Conservation (phyloP, 2,888 invertebrate genomes). For the Brenthis daphne region DNA sequence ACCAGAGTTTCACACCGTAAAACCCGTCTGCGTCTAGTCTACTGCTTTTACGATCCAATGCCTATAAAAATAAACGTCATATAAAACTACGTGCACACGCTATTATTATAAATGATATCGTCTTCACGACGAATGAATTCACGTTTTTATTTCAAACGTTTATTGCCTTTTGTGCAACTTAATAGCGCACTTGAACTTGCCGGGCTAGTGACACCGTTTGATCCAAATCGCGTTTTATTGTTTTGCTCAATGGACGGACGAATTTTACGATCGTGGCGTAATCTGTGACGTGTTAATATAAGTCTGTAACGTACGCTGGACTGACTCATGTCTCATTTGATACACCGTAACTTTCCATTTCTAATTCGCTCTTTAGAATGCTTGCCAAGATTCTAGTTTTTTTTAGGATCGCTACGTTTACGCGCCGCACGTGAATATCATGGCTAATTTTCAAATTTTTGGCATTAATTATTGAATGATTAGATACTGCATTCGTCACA, state of each 20-base stretch:
- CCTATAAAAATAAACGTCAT: conserved; percentile 76
- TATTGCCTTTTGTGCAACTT: conserved; percentile 78
- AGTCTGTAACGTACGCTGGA: conserved; percentile 59
- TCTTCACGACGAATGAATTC: conserved; percentile 59
- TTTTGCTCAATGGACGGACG: conserved; percentile 75
- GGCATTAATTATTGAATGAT: no score
- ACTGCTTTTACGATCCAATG: conserved; percentile 73
- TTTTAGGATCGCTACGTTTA: conserved; percentile 2
- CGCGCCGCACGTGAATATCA: neutral
- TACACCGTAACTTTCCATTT: conserved; percentile 66
- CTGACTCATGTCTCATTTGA: conserved; percentile 63
- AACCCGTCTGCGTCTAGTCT: conserved; percentile 78
- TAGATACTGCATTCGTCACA: no score
- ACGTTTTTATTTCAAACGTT: conserved; percentile 76
- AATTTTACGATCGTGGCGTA: conserved; percentile 76
- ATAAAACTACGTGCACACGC: conserved; percentile 55
- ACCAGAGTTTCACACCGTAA: conserved; percentile 59
- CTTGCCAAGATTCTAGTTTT: conserved; percentile 29
- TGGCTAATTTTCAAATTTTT: neutral
- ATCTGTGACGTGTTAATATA: conserved; percentile 71
- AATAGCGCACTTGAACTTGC: conserved; percentile 80
- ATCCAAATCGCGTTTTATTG: conserved; percentile 79
- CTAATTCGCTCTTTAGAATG: conserved; percentile 41
- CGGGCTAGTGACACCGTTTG: conserved; percentile 78
- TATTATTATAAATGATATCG: conserved; percentile 62